Percentiles rank a stretch among this genome's conserved stretches.
phyloP scores from a whole-genome alignment of 1,140 invertebrate species.

The Brachystomella parvula region DNA sequence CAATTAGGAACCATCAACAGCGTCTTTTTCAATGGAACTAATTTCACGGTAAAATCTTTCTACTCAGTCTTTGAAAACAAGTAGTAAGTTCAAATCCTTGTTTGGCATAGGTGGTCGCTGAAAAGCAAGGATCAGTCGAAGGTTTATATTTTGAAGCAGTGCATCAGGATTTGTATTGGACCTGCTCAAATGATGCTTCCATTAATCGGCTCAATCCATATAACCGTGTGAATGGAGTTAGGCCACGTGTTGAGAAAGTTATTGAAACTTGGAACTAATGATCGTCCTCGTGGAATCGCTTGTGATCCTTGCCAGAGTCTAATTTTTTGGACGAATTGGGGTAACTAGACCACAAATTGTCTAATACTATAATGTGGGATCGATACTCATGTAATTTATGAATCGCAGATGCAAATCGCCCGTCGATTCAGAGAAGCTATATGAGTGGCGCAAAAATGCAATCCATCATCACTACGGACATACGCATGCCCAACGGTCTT shows the following conservation, averaged over 20 bases:
- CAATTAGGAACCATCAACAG: conserved; percentile 71
- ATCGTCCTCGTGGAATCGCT: conserved; percentile 74
- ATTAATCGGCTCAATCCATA: conserved; percentile 56
- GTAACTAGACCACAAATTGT: conserved; percentile 23
- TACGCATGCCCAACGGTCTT: conserved; percentile 74
- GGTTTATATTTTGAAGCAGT: conserved; percentile 37
- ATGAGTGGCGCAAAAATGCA: conserved; percentile 56
- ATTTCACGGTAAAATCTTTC: conserved; percentile 49
- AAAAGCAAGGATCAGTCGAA: conserved; percentile 41
- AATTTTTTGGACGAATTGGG: conserved; percentile 37
- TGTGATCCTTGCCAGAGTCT: conserved; percentile 61
- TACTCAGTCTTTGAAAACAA: not conserved
- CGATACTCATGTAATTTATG: too few relatives aligned
- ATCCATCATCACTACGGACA: conserved; percentile 63
- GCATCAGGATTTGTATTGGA: conserved; percentile 55
- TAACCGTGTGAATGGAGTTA: conserved; percentile 36
- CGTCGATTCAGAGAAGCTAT: conserved; percentile 64
- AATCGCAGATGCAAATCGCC: conserved; percentile 47
- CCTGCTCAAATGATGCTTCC: conserved; percentile 68
- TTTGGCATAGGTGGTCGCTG: conserved; percentile 46
- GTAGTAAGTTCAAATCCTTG: not conserved
- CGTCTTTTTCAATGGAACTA: conserved; percentile 72
- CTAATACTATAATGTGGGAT: too few relatives aligned
- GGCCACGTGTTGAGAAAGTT: conserved; percentile 52
- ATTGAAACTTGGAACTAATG: conserved; percentile 57